A percentile compares a stretch with the other conserved stretches of the same genome.
Conservation (phyloP, 2,888 invertebrate genomes). For the Phragmatobia fuliginosa region DNA sequence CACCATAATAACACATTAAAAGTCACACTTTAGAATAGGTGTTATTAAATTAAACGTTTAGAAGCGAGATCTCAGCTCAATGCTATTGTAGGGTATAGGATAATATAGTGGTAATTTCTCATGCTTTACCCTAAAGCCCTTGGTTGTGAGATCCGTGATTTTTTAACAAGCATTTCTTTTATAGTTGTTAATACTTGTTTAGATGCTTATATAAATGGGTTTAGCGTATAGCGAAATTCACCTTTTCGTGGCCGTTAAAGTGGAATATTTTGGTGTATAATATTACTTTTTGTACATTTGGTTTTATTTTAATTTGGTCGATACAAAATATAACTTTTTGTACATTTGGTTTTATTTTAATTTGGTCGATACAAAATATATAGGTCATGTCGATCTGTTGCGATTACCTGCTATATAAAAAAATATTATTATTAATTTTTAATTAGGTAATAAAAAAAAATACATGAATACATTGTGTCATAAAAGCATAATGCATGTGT, state of each 20-base stretch:
- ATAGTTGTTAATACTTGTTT: neutral
- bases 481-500: too few relatives aligned
- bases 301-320: neutral
- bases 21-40: conserved; percentile 65
- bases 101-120: conserved; percentile 76
- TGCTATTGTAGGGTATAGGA: conserved; percentile 80
- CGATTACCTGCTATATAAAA: neutral
- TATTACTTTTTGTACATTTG: neutral
- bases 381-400: neutral
- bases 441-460: too few relatives aligned
- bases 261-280: neutral
- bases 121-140: conserved; percentile 77
- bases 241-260: neutral
- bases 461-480: too few relatives aligned
- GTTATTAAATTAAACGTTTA: conserved; percentile 64
- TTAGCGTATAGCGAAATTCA: neutral
- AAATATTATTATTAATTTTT: too few relatives aligned
- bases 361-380: neutral
- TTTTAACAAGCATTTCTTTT: conserved; percentile 32
- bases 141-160: conserved; percentile 61
- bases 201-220: neutral
- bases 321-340: too few relatives aligned
- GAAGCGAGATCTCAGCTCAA: conserved; percentile 85
- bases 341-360: neutral
- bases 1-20: conserved; percentile 28